Percentiles rank a stretch among this genome's conserved stretches.
phyloP scores from a whole-genome alignment of 2,888 invertebrate species.

The Polia nebulosa region DNA sequence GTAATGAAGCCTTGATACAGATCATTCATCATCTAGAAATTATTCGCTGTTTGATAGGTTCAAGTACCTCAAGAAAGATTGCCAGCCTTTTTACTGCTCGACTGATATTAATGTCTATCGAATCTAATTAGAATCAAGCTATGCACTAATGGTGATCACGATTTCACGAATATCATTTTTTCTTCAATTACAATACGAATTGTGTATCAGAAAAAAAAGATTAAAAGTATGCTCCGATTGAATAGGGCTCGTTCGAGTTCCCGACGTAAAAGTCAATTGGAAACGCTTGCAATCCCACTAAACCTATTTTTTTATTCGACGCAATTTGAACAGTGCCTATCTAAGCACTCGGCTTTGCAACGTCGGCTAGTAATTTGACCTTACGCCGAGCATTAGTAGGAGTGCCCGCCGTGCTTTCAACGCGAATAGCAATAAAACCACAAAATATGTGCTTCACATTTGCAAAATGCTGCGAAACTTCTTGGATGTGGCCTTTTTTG shows the following conservation, averaged over 20 bases:
- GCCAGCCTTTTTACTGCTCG: conserved; percentile 37
- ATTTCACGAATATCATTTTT: conserved; percentile 57
- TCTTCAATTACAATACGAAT: conserved; percentile 65
- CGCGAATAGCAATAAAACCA: conserved; percentile 82
- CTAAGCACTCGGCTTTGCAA: conserved; percentile 79
- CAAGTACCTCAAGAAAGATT: conserved; percentile 26
- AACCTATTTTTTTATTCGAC: conserved; percentile 80
- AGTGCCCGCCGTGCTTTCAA: conserved; percentile 83
- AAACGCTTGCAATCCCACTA: conserved; percentile 79
- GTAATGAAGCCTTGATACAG: conserved; percentile 54
- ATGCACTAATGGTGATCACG: conserved; percentile 47
- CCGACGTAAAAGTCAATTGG: conserved; percentile 75
- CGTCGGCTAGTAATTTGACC: conserved; percentile 85
- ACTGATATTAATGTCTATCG: conserved; percentile 60
- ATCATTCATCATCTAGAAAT: conserved; percentile 58
- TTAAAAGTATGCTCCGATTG: conserved; percentile 53
- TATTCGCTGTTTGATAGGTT: conserved; percentile 9
- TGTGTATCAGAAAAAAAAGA: conserved; percentile 55
- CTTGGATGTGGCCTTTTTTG: conserved; percentile 78
- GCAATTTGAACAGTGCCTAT: conserved; percentile 82
- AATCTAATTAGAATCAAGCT: conserved; percentile 59
- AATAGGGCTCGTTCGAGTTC: conserved; percentile 55
- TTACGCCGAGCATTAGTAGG: conserved; percentile 83
- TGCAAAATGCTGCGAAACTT: conserved; percentile 77
- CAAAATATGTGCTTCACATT: conserved; percentile 80